phyloP scores from a whole-genome alignment of 2,797 vertebrate genomes.

The Thalassophryne amazonica region DNA sequence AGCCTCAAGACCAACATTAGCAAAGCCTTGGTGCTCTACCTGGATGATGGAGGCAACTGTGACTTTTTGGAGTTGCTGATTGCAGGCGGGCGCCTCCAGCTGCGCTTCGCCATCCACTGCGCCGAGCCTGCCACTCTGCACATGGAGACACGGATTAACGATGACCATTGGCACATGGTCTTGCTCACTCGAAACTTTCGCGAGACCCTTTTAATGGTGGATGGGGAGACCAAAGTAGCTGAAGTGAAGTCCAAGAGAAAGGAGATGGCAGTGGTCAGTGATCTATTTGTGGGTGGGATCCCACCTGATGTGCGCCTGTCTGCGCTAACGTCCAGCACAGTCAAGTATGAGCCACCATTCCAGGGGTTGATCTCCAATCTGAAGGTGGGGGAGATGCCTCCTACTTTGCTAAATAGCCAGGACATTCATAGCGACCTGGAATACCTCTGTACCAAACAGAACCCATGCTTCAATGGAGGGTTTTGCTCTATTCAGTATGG shows the following conservation, averaged over 20 bases:
- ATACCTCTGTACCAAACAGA: conserved; percentile 85
- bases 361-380: conserved; percentile 89
- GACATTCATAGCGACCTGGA: conserved; percentile 86
- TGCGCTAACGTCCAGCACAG: conserved; percentile 89
- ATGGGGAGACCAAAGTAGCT: conserved; percentile 84
- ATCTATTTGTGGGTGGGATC: conserved; percentile 93
- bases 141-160: conserved; percentile 82
- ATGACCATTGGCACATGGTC: conserved; percentile 95
- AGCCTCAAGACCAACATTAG: conserved; percentile 89
- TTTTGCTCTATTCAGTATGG: conserved; percentile 83
- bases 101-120: conserved; percentile 93
- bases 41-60: conserved; percentile 94
- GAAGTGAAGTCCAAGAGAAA: conserved; percentile 91
- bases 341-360: conserved; percentile 93
- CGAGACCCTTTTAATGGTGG: conserved; percentile 86
- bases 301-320: conserved; percentile 92
- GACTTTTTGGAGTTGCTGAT: conserved; percentile 93
- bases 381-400: conserved; percentile 88
- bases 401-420: conserved; percentile 87
- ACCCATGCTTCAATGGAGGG: conserved; percentile 90
- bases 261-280: conserved; percentile 92
- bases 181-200: conserved; percentile 88
- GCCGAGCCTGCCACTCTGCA: conserved; percentile 87
- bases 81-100: conserved; percentile 82
- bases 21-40: conserved; percentile 88